These are phyloP conservation scores for Caenorhabditis inopinata DNA, from an alignment of 1,140 invertebrate genomes.

Conservation along the genomic window DNA sequence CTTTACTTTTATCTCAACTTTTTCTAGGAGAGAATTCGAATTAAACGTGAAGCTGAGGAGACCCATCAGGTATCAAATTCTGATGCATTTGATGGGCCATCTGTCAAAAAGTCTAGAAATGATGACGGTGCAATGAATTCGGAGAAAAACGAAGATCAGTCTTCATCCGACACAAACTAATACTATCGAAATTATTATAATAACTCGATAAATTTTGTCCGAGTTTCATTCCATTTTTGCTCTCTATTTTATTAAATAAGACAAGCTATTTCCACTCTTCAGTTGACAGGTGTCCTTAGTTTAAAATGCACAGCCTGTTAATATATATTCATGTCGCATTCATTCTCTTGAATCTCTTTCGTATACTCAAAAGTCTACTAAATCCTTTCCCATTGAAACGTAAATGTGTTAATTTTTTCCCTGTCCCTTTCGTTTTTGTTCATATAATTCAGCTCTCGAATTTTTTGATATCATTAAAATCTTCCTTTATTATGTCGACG, in stretches of 20 bases:
- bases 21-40: not conserved
- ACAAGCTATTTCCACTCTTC: not conserved
- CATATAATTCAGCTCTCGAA: not conserved
- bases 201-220: not conserved
- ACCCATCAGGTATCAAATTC: not conserved
- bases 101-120: not conserved
- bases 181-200: not conserved
- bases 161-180: not conserved
- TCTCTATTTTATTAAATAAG: not conserved
- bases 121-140: not conserved
- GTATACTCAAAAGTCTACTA: no score
- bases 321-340: not conserved
- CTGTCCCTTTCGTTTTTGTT: not conserved
- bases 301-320: constrained; percentile 16
- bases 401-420: not conserved
- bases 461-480: not conserved
- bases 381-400: not conserved
- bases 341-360: not conserved
- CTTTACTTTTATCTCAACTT: no score
- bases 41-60: not conserved
- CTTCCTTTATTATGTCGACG: not conserved
- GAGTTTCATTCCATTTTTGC: not conserved
- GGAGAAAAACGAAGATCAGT: not conserved
- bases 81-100: not conserved
- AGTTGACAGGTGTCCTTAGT: not conserved